Evolutionary conservation across 2,888 invertebrate species (phyloP), one percentile per base, ranked within the genome.

Genomic region (Tanypteryx hageni): DNA sequence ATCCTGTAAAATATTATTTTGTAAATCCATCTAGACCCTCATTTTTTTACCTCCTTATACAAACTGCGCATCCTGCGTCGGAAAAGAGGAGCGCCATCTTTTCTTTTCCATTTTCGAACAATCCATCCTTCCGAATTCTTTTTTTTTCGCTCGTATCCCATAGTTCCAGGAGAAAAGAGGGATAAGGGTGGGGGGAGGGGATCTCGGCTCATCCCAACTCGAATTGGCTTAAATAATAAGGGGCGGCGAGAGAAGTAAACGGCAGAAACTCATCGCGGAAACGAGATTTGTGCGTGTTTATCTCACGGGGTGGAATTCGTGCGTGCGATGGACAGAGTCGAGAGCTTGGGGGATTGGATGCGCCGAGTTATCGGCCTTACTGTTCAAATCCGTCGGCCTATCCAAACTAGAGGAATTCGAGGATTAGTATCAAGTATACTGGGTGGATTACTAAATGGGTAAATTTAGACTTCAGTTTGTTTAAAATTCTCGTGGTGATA

Each of bases 1-100:
- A 76, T 76, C 76, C 76, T 76, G 76, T 76, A 76, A 76, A 76
- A 76, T 27, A 76, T 76, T 76, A 27, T 76, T 76, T 76, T 76
- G 44, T 44, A 44, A 76, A 76, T 76, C 7, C 76, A 22, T 76
- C 22, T 18, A 0, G 68, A 11, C 68, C 68, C 68, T n/a, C 68
- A 27, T 76, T 76, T 44, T 27, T 76, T 11, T 13, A 27, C 11
- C 27, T 76, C 76, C 27, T 76, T 76, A 22, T 68, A 68, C 22
- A 76, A 76, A 76, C 76, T 27, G 76, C 76, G 76, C 22, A 76
- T 76, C 76, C 76, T 76, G 22, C 44, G 10, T 22, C 22, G 27
- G 27, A 13, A 13, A 27, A 22, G 68, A 68, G 11, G 76, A 22
- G 76, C 22, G 76, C 76, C 16, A 61, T 44, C 13, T 18, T 76